phyloP scores from a whole-genome alignment of 2,797 vertebrate genomes.

The Discoglossus pictus region DNA sequence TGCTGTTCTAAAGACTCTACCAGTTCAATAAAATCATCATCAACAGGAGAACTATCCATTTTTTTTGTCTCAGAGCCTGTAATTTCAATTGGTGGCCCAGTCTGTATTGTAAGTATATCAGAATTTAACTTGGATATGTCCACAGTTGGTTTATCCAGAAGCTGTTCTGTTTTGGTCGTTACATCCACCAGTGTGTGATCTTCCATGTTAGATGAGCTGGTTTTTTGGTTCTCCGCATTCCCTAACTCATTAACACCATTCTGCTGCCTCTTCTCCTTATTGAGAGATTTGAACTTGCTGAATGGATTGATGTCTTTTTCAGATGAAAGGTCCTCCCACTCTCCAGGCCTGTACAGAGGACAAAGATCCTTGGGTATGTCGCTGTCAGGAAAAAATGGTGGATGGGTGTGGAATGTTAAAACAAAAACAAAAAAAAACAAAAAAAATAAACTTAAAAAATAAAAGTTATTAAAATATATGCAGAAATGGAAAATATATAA shows the following conservation, averaged over 20 bases:
- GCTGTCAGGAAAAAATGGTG: constrained; percentile 80
- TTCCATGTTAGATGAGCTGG: constrained; percentile 53
- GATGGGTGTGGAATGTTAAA: constrained; percentile 72
- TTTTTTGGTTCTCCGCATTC: constrained; percentile 46
- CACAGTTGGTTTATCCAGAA: not conserved
- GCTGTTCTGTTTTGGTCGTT: not conserved
- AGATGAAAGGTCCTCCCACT: constrained; percentile 95
- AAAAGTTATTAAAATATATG: constrained; percentile 3
- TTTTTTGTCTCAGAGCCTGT: constrained; percentile 65
- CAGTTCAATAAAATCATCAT: constrained; percentile 84
- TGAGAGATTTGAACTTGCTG: constrained; percentile 89
- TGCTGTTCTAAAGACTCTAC: constrained; percentile 70
- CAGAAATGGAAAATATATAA: constrained; percentile 48
- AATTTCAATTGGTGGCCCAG: not conserved
- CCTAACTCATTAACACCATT: constrained; percentile 54
- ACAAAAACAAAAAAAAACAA: constrained; percentile 62
- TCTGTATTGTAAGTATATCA: not conserved
- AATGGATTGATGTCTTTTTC: constrained; percentile 94
- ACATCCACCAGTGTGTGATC: constrained; percentile 43
- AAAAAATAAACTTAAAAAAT: constrained; percentile 63
- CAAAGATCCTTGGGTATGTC: constrained; percentile 99
- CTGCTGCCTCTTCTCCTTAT: constrained; percentile 74
- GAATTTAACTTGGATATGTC: not conserved
- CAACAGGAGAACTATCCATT: constrained; percentile 55
- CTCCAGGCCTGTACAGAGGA: constrained; percentile 99